A percentile compares a stretch with the other conserved stretches of the same genome.
Evolutionary conservation across 1,140 invertebrate species (phyloP).

Genomic region (Medauroidea extradentata): DNA sequence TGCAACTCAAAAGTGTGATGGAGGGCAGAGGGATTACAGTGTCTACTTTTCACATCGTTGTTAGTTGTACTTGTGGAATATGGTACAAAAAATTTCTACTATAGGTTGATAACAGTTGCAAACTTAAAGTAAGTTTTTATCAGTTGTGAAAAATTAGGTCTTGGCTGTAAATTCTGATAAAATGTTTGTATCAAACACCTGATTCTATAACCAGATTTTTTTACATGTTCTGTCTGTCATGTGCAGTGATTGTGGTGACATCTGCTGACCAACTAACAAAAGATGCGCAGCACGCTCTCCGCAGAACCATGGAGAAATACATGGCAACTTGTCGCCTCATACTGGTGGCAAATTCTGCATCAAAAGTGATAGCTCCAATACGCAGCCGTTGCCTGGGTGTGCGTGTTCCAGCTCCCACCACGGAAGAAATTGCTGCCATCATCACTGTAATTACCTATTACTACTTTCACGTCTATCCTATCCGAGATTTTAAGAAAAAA

Average conservation of each 20-base stretch:
- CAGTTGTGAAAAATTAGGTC: no score
- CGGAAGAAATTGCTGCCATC: conserved; percentile 69
- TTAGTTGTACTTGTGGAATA: no score
- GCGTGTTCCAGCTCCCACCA: conserved; percentile 81
- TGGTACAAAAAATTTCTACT: no score
- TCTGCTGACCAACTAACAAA: conserved; percentile 96
- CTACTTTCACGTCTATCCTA: conserved; percentile 16
- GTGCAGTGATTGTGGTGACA: conserved; percentile 62
- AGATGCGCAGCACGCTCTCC: conserved; percentile 96
- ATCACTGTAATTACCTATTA: conserved; percentile 36
- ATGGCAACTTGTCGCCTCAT: conserved; percentile 92
- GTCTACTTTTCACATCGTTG: no score
- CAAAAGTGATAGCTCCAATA: conserved; percentile 92
- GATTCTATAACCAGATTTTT: no score
- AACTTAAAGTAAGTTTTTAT: no score
- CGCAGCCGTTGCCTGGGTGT: conserved; percentile 89
- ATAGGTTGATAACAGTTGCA: no score
- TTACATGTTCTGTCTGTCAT: no score
- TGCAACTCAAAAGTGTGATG: no score
- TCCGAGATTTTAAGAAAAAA: not conserved
- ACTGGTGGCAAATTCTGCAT: conserved; percentile 91
- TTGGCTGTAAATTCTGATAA: no score
- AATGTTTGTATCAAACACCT: no score
- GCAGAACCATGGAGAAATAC: conserved; percentile 99
- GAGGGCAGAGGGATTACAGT: no score